These are phyloP conservation scores for Bubalus kerabau DNA, from an alignment of 2,113 vertebrate genomes.

Conservation along the genomic window DNA sequence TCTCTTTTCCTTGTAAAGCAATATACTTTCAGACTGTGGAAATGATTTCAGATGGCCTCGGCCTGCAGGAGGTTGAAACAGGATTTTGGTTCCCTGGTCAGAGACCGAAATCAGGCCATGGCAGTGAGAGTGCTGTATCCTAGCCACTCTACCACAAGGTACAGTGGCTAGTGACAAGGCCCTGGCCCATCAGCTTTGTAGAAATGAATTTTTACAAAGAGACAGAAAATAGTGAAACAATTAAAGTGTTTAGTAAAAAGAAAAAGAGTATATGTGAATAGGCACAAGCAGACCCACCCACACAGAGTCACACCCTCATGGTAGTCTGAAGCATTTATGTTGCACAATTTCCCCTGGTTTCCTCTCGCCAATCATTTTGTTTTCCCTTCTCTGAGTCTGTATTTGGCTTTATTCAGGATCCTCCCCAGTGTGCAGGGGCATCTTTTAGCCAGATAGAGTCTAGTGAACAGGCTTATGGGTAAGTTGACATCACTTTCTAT, in stretches of 20 bases:
- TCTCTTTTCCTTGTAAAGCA: not conserved
- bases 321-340: not conserved
- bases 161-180: not conserved
- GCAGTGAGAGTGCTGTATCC: not conserved
- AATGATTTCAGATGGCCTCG: not conserved
- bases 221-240: not conserved
- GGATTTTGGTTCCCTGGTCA: not conserved
- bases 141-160: not conserved
- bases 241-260: not conserved
- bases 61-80: not conserved
- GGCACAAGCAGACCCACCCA: not conserved
- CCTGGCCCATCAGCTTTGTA: not conserved
- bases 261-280: not conserved
- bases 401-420: not conserved
- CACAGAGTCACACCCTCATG: not conserved
- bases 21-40: not conserved
- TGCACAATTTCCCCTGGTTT: not conserved
- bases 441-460: not conserved
- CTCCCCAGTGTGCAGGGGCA: not conserved
- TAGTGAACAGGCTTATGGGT: not conserved
- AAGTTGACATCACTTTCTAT: not conserved
- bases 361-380: not conserved
- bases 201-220: not conserved
- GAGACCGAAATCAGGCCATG: not conserved
- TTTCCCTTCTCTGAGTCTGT: not conserved